Conservation (phyloP, 2,797 vertebrate genomes). For the Lycodopsis pacificus region DNA sequence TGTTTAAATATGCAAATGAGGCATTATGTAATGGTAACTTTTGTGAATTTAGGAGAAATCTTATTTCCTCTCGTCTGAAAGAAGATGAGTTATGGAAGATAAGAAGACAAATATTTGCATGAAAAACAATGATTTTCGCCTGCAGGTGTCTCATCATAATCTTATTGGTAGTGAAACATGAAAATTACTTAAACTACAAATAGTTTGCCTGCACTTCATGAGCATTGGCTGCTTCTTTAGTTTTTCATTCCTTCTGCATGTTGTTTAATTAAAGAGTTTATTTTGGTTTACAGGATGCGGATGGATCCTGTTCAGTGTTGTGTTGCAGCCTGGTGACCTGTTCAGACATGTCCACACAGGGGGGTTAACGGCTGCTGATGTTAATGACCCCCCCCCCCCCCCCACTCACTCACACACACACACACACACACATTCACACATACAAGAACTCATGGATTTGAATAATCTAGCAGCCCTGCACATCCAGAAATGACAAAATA, state of each 20-base stretch:
- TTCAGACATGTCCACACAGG: slow-evolving; percentile 64
- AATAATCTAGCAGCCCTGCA: not conserved
- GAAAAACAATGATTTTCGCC: not conserved
- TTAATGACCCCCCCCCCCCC: slow-evolving; percentile 14
- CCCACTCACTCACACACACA: slow-evolving; percentile 15
- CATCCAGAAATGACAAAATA: not conserved
- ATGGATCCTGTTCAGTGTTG: slow-evolving; percentile 11
- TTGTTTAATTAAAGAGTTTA: not conserved
- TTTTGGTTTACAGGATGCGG: not conserved
- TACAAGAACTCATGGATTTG: slow-evolving; percentile 23
- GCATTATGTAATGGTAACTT: too few species aligned
- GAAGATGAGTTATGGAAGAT: not conserved
- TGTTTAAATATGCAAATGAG: too few species aligned
- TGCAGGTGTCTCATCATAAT: not conserved
- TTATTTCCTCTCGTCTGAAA: not conserved
- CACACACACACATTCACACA: slow-evolving; percentile 18
- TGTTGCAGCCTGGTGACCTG: slow-evolving; percentile 48
- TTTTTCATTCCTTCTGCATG: not conserved
- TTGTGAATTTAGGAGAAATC: too few species aligned
- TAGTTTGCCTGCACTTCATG: not conserved
- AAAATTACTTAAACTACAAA: not conserved
- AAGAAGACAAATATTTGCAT: not conserved
- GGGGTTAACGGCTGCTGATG: slow-evolving; percentile 62
- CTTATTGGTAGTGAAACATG: not conserved
- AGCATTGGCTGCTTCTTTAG: too few species aligned